A percentile compares a stretch with the other conserved stretches of the same genome.
phyloP scores from a whole-genome alignment of 2,113 vertebrate species.

The Odocoileus virginianus region DNA sequence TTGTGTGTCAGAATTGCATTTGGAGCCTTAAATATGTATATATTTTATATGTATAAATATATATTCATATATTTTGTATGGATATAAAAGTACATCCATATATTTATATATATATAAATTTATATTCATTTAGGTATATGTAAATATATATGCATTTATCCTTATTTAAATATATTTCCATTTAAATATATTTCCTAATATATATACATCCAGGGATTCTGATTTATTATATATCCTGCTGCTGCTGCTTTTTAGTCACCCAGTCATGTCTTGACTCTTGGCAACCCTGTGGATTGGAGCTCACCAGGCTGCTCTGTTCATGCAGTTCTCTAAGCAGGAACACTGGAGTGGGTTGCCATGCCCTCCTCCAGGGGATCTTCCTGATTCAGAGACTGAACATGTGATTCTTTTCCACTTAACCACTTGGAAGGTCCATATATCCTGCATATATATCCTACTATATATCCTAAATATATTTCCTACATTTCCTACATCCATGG shows the following conservation, averaged over 20 bases:
- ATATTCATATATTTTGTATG: not conserved
- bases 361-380: not conserved
- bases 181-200: not conserved
- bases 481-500: not conserved
- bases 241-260: not conserved
- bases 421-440: not conserved
- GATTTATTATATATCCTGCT: not conserved
- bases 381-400: not conserved
- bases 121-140: not conserved
- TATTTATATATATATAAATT: not conserved
- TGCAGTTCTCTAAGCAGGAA: not conserved
- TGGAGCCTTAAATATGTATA: not conserved
- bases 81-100: not conserved
- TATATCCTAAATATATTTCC: not conserved
- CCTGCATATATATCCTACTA: not conserved
- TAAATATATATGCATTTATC: not conserved
- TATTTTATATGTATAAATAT: not conserved
- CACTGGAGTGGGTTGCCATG: not conserved
- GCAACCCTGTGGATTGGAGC: accelerated
- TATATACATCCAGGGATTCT: not conserved
- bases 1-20: not conserved
- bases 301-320: not conserved
- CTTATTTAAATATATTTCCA: not conserved
- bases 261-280: not conserved
- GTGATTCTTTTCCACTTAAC: not conserved